Conservation (phyloP, 2,888 invertebrate genomes). For the Polydrusus pterygomalis region DNA sequence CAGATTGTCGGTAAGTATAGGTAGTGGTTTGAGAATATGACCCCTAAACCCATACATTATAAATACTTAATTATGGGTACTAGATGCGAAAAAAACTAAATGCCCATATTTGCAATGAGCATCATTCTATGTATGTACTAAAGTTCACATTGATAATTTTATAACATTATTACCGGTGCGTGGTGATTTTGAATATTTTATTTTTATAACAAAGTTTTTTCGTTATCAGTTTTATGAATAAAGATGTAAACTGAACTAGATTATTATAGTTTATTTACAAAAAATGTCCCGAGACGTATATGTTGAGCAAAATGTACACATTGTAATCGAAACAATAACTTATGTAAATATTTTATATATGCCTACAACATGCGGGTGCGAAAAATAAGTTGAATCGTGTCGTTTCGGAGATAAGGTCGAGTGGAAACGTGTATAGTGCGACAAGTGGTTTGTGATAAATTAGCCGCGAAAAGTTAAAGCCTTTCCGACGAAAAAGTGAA, state of each 20-base stretch:
- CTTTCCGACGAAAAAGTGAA: slow-evolving; percentile 9
- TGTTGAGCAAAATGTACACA: slow-evolving; percentile 34
- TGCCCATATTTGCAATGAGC: slow-evolving; percentile 37
- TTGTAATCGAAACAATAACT: slow-evolving; percentile 24
- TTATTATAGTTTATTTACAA: slow-evolving; percentile 33
- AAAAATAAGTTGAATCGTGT: slow-evolving; percentile 8
- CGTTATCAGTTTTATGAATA: slow-evolving; percentile 19
- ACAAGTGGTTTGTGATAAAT: slow-evolving; percentile 5
- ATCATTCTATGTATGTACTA: slow-evolving; percentile 30
- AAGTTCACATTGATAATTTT: slow-evolving; percentile 19
- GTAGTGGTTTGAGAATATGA: slow-evolving; percentile 31
- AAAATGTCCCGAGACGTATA: slow-evolving; percentile 21
- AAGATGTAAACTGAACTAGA: slow-evolving; percentile 4
- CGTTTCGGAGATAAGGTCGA: slow-evolving; percentile 9
- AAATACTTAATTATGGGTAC: slow-evolving; percentile 41
- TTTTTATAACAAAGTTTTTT: slow-evolving; percentile 8
- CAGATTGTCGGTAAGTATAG: too few species aligned
- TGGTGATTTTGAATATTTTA: slow-evolving; percentile 7
- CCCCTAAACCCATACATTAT: slow-evolving; percentile 40
- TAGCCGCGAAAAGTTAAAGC: background rate
- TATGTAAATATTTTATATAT: slow-evolving; percentile 36
- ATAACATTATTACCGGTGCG: background rate
- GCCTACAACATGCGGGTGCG: slow-evolving; percentile 8
- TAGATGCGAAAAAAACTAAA: slow-evolving; percentile 31
- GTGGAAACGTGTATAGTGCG: slow-evolving; percentile 10